Evolutionary conservation across 2,797 vertebrate genomes (phyloP).

Genomic region (Anas flavirostris): DNA sequence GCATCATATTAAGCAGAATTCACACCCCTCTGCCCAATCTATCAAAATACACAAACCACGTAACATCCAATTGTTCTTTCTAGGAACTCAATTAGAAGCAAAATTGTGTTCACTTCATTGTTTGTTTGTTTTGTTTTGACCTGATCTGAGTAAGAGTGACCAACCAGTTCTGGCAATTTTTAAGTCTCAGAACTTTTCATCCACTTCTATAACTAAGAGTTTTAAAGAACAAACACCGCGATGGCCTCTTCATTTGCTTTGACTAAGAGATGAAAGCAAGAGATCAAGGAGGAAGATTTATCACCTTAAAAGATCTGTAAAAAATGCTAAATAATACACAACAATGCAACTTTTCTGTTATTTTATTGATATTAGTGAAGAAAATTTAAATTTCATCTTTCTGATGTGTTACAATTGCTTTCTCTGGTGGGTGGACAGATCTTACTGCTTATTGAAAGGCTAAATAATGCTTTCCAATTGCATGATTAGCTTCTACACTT

Average conservation of each 20-base stretch:
- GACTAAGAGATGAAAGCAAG: not conserved
- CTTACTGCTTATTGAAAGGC: slow-evolving; percentile 37
- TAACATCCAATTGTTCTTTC: not conserved
- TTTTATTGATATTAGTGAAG: slow-evolving; percentile 78
- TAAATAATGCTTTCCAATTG: slow-evolving; percentile 39
- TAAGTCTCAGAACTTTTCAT: not conserved
- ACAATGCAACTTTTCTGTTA: slow-evolving; percentile 31
- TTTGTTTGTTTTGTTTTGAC: not conserved
- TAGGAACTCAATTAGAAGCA: not conserved
- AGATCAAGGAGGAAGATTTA: not conserved
- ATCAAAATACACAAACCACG: not conserved
- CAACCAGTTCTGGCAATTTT: not conserved
- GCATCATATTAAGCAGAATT: not conserved
- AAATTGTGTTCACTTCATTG: not conserved
- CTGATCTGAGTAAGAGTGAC: not conserved
- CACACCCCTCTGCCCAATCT: not conserved
- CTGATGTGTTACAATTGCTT: slow-evolving; percentile 63
- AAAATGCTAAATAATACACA: not conserved
- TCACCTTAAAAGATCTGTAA: not conserved
- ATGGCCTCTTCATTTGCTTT: not conserved
- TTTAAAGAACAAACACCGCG: not conserved
- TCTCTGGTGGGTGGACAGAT: slow-evolving; percentile 48
- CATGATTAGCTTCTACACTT: slow-evolving; percentile 32
- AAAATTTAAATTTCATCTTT: slow-evolving; percentile 64
- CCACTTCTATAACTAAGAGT: not conserved